These are phyloP conservation scores for Ichneumon xanthorius DNA, from an alignment of 2,888 invertebrate genomes.

Conservation along the genomic window DNA sequence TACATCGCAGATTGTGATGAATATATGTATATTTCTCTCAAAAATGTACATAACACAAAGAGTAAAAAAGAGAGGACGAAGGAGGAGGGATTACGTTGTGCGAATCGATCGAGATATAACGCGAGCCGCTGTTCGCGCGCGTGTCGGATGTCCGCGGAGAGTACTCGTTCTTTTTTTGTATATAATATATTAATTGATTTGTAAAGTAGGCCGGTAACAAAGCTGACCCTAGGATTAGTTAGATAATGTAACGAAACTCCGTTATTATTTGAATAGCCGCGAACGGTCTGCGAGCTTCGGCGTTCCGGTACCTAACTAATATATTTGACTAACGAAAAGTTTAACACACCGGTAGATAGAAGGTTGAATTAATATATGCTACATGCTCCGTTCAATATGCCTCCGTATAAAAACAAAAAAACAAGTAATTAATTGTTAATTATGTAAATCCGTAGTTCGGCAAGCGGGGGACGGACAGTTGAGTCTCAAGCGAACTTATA, in stretches of 20 bases:
- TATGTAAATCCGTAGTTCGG: conserved; percentile 41
- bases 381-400: conserved; percentile 48
- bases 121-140: conserved; percentile 36
- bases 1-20: conserved; percentile 54
- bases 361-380: conserved; percentile 75
- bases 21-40: conserved; percentile 78
- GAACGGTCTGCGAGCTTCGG: conserved; percentile 42
- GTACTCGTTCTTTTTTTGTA: conserved; percentile 73
- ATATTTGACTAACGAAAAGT: conserved; percentile 70
- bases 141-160: conserved; percentile 64
- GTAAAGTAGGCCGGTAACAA: conserved; percentile 72
- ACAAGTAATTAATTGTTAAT: conserved; percentile 37
- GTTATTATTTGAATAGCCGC: conserved; percentile 54
- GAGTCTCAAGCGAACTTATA: conserved; percentile 30
- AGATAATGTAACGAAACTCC: conserved; percentile 51
- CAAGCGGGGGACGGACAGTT: conserved; percentile 21
- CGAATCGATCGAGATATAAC: conserved; percentile 60
- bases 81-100: conserved; percentile 48
- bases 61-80: conserved; percentile 40
- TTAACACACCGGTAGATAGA: conserved; percentile 73
- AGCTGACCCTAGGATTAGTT: conserved; percentile 62
- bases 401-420: conserved; percentile 16
- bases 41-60: conserved; percentile 74
- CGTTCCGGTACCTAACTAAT: conserved; percentile 62
- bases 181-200: conserved; percentile 76